Evolutionary conservation across 2,888 invertebrate species (phyloP), one percentile per base, ranked within the genome.

Genomic region (Tuta absoluta): DNA sequence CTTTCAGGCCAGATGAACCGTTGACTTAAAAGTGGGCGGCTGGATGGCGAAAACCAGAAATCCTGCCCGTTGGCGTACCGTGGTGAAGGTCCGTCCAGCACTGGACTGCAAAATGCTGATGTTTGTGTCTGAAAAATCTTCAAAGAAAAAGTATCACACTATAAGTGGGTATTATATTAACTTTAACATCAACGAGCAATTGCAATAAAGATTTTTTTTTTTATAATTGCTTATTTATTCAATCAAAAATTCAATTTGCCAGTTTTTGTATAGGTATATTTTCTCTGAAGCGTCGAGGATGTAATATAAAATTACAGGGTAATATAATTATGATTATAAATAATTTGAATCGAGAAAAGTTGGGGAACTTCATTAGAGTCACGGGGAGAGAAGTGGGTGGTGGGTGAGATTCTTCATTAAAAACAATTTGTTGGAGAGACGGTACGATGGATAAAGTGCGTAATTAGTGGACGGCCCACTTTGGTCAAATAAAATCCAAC

Each of bases 271-370:
- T 53, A 24, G 14, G 23, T 53, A 23, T 17, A 12, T 56, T 24
- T 56, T n/a, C 24, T 5, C 56, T 1, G 2, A 56, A 56, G 28
- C n/a, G n/a, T 33, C 24, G 2, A 28, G 33, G 56, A 56, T 33
- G 56, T 24, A 56, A 56, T 56, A 56, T 33, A 56, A 56, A 56
- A 56, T 56, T 24, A 56, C 56, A 33, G 24, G 17, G 56, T 33
- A 56, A 56, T 56, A 56, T 56, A 33, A 56, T 56, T 56, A 56
- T 56, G 33, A 56, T 56, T 56, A 56, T 56, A 33, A 56, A 56
- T 56, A 33, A 56, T 33, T 53, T 53, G 23, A 12, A 12, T 24
- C 19, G 33, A 24, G 24, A 12, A 28, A 56, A 56, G 56, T 56
- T 56, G 24, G 10, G 56, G 33, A 56, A 56, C 56, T 24, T 56